Conservation (phyloP, 1,140 invertebrate genomes). For the Nasonia vitripennis region DNA sequence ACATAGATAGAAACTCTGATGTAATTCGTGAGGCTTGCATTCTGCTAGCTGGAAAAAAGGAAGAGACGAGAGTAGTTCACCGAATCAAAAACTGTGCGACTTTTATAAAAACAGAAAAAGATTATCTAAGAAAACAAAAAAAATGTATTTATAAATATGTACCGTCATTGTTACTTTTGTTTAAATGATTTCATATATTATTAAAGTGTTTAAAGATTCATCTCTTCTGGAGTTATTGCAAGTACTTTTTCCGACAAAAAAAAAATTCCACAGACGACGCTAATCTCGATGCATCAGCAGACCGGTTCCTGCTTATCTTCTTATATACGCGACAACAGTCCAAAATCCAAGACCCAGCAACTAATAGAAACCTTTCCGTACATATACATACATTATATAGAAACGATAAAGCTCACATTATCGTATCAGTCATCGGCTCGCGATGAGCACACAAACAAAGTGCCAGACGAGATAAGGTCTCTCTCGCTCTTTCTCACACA, state of each 20-base stretch:
- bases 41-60: neutral
- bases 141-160: neutral
- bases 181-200: neutral
- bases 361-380: neutral
- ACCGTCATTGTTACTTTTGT: neutral
- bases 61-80: neutral
- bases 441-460: neutral
- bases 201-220: neutral
- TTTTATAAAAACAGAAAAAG: neutral
- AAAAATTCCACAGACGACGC: neutral
- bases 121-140: neutral
- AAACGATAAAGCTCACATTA: too few relatives aligned
- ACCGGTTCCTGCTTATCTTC: neutral
- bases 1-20: neutral
- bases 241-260: neutral
- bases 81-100: neutral
- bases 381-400: too few relatives aligned
- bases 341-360: conserved; percentile 34
- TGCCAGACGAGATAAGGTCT: neutral
- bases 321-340: neutral
- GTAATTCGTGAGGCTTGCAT: neutral
- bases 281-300: too few relatives aligned
- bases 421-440: too few relatives aligned
- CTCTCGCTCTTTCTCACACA: neutral
- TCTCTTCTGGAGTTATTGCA: neutral